These are phyloP conservation scores for Bicyclus anynana DNA, from an alignment of 1,140 invertebrate species.

Conservation along the genomic window DNA sequence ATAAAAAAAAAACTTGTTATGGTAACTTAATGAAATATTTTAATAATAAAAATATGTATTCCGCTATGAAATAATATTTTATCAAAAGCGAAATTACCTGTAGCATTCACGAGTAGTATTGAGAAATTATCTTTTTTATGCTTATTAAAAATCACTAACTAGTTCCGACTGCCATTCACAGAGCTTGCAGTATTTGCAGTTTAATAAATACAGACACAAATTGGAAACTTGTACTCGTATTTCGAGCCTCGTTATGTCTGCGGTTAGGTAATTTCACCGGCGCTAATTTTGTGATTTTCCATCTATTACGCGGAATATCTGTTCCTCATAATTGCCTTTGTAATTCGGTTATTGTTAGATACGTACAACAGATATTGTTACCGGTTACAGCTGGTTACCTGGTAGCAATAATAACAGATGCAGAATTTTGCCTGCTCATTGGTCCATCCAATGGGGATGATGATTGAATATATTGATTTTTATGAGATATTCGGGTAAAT, in stretches of 20 bases:
- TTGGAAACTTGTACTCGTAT: conserved; percentile 18
- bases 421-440: too few relatives aligned
- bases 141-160: background rate
- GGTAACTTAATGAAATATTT: too few relatives aligned
- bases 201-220: conserved; percentile 14
- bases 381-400: background rate
- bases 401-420: background rate
- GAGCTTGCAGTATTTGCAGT: conserved; percentile 7
- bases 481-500: too few relatives aligned
- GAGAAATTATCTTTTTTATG: background rate
- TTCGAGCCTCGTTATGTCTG: conserved; percentile 27
- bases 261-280: conserved; percentile 25
- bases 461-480: too few relatives aligned
- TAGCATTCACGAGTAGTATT: background rate
- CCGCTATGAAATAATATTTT: background rate
- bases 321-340: conserved; percentile 1
- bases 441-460: too few relatives aligned
- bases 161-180: background rate
- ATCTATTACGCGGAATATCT: conserved; percentile 13
- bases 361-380: background rate
- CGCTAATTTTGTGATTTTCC: conserved; percentile 18
- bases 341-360: background rate
- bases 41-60: too few relatives aligned
- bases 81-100: background rate
- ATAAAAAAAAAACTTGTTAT: too few relatives aligned